Conservation (phyloP, 2,113 vertebrate species). For the Piprites chloris region DNA sequence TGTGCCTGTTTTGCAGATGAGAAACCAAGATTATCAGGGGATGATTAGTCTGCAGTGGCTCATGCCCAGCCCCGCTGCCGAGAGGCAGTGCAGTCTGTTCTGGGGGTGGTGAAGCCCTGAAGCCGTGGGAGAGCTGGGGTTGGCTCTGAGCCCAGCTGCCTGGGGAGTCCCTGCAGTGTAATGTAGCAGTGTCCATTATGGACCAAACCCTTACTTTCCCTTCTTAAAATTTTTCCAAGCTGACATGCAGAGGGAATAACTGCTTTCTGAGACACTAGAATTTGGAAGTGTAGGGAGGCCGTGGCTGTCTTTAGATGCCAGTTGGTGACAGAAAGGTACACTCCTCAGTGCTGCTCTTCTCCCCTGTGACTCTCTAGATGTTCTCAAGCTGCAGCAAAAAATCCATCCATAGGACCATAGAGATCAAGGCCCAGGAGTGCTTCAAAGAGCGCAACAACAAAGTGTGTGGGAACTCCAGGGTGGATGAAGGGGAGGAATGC, state of each 20-base stretch:
- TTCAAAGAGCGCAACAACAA: slow-evolving; percentile 93
- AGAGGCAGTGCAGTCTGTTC: background rate
- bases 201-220: background rate
- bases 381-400: slow-evolving; percentile 96
- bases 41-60: background rate
- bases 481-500: slow-evolving; percentile 93
- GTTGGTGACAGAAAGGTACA: background rate
- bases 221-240: background rate
- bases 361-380: slow-evolving; percentile 69
- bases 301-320: background rate
- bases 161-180: background rate
- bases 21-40: background rate
- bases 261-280: background rate
- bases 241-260: background rate
- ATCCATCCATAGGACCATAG: slow-evolving; percentile 88
- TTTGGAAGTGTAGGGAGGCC: background rate
- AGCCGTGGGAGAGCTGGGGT: background rate
- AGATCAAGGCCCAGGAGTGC: slow-evolving; percentile 85
- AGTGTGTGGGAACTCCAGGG: slow-evolving; percentile 95
- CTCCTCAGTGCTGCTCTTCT: background rate
- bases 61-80: background rate
- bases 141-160: background rate
- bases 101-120: background rate
- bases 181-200: background rate
- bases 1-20: background rate